A percentile compares a stretch with the other conserved stretches of the same genome.
phyloP scores from a whole-genome alignment of 2,113 vertebrate species.

The Balaeniceps rex region DNA sequence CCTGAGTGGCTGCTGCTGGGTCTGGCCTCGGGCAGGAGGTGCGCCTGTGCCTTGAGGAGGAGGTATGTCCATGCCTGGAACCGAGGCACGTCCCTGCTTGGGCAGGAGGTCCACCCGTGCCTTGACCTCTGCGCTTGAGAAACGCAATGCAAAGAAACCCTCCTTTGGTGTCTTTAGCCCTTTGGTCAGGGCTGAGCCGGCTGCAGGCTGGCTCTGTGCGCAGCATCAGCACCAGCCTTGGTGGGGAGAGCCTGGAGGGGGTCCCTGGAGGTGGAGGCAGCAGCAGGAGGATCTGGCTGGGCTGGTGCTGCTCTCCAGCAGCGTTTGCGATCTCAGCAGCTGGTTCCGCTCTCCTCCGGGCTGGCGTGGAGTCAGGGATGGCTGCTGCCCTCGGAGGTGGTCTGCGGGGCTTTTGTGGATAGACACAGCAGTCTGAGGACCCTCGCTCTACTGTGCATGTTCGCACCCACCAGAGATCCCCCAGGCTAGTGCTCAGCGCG shows the following conservation, averaged over 20 bases:
- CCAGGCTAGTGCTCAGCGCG: background rate
- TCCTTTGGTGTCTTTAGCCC: background rate
- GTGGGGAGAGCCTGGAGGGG: background rate
- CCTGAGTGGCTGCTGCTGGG: background rate
- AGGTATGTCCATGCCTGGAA: background rate
- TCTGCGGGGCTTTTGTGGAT: background rate
- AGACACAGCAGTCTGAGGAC: background rate
- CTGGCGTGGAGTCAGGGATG: background rate
- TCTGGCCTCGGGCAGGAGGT: background rate
- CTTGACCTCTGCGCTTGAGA: background rate
- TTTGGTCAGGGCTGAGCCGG: background rate
- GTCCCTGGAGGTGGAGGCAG: background rate
- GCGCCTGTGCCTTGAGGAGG: background rate
- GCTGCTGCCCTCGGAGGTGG: background rate
- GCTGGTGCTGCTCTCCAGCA: background rate
- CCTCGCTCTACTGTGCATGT: background rate
- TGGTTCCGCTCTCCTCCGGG: background rate
- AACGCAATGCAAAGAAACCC: background rate
- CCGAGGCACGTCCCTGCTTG: rapidly evolving
- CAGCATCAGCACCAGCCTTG: background rate
- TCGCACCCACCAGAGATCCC: background rate
- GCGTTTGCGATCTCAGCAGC: background rate
- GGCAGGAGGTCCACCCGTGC: background rate
- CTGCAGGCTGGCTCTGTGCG: background rate
- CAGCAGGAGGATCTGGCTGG: background rate